Base-by-base conservation (phyloP, 1,140 invertebrate species). In the Bombus soroeensis region DNA sequence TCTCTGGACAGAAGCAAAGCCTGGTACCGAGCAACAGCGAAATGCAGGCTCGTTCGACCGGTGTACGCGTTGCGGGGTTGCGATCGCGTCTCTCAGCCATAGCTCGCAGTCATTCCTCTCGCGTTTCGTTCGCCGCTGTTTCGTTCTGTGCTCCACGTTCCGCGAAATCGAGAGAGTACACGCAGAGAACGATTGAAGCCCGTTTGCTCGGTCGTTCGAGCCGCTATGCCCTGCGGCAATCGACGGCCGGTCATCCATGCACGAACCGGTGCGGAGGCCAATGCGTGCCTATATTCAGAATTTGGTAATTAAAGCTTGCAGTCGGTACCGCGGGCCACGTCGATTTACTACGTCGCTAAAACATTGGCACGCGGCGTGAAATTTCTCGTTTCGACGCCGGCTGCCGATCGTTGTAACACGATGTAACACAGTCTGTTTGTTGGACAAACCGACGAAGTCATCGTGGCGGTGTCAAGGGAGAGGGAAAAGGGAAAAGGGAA, bases 231-330 rank as follows among this genome's bases (percentile, higher is more conserved):
- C 92, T 74, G 87, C 87, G 93, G 93, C 90, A 89, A 83, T 47
- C 80, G 82, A 25, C 90, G 78, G 84, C 64, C 85, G 39, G 34
- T 72, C 80, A n/a, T 74, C 34, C 37, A 39, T 32, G 81, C 74
- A 79, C 59, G 37, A 34, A 64, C 87, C 71, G 64, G 86, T 80
- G 32, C 62, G 62, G 12, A 13, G 28, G 5, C 62, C 87, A 84
- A 94, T 89, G 88, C 94, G 93, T 94, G 93, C 89, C 91, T 91
- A 92, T 93, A 94, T 92, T 87, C 89, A 90, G 91, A 90, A 94
- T 94, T 95, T 92, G 92, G 80, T 92, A 95, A 95, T 95, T 95
- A 93, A 94, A 94, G 93, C 91, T 87, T 87, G 92, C 92, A 18
- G 70, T 77, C 53, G 87, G 25, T 10, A 47, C 39, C 25, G 13